phyloP scores from a whole-genome alignment of 2,888 invertebrate genomes.

The Dasypogon diadema region DNA sequence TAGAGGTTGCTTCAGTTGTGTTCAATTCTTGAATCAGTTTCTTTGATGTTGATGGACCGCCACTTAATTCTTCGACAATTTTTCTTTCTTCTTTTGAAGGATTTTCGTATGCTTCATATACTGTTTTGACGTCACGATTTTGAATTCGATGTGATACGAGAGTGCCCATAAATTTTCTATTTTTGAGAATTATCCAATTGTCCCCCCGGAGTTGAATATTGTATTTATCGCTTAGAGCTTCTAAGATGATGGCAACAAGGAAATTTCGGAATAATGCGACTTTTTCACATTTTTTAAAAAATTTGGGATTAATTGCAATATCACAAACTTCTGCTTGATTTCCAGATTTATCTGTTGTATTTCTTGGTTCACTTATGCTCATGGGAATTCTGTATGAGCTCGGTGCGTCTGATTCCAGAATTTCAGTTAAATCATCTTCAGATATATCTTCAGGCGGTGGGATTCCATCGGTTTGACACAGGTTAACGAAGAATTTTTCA shows the following conservation, averaged over 20 bases:
- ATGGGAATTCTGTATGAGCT: constrained; percentile 85
- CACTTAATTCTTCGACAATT: constrained; percentile 55
- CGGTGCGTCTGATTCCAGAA: constrained; percentile 77
- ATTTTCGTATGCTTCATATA: constrained; percentile 62
- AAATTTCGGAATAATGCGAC: constrained; percentile 82
- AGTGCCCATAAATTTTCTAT: constrained; percentile 80
- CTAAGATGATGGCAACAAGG: constrained; percentile 82
- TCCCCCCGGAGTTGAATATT: constrained; percentile 77
- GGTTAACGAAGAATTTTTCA: constrained; percentile 86
- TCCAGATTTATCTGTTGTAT: constrained; percentile 83
- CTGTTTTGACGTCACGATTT: constrained; percentile 74
- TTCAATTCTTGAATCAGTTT: constrained; percentile 75
- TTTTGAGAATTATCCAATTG: constrained; percentile 76
- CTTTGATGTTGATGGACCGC: constrained; percentile 18
- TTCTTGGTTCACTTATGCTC: constrained; percentile 87
- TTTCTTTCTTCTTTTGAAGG: constrained; percentile 58
- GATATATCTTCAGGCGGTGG: constrained; percentile 79
- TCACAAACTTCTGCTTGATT: constrained; percentile 82
- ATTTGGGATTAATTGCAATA: constrained; percentile 83
- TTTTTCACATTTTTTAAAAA: constrained; percentile 80
- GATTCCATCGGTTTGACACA: constrained; percentile 84
- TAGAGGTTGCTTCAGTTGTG: constrained; percentile 56
- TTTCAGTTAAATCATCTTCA: constrained; percentile 77
- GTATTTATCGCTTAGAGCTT: constrained; percentile 84
- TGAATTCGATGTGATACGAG: constrained; percentile 81